Evolutionary conservation across 2,888 invertebrate genomes (phyloP).

Genomic region (Eledone cirrhosa): DNA sequence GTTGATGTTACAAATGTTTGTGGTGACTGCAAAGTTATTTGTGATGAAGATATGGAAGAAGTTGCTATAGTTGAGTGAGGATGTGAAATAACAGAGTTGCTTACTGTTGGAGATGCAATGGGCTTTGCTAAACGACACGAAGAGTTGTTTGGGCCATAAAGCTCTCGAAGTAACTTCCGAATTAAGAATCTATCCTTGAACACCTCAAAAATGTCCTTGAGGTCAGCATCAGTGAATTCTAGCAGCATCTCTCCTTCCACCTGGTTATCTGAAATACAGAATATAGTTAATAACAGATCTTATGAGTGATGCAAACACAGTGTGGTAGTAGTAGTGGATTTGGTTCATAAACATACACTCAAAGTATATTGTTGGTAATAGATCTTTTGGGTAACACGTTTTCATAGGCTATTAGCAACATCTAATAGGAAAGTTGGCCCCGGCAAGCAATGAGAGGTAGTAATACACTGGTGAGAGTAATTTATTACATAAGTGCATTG

Average conservation of each 20-base stretch:
- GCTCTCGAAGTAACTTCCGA: conserved; percentile 39
- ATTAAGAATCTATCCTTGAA: conserved; percentile 43
- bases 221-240: conserved; percentile 44
- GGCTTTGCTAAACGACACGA: conserved; percentile 12
- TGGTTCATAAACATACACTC: too few species aligned
- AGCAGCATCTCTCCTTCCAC: conserved; percentile 42
- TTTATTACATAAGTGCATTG: too few species aligned
- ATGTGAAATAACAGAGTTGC: neutral
- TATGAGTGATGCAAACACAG: neutral
- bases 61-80: neutral
- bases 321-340: too few species aligned
- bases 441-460: too few species aligned
- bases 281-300: neutral
- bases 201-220: conserved; percentile 41
- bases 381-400: too few species aligned
- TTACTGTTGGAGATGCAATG: neutral
- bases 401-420: too few species aligned
- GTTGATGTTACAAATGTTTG: too few species aligned
- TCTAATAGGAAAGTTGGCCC: too few species aligned
- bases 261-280: conserved; percentile 38
- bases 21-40: too few species aligned
- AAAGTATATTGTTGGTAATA: too few species aligned
- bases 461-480: too few species aligned
- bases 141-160: conserved; percentile 20
- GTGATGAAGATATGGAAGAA: neutral